Evolutionary conservation across 2,797 vertebrate genomes (phyloP), one percentile per base, ranked within the genome.

Genomic region (Pelochelys cantorii): DNA sequence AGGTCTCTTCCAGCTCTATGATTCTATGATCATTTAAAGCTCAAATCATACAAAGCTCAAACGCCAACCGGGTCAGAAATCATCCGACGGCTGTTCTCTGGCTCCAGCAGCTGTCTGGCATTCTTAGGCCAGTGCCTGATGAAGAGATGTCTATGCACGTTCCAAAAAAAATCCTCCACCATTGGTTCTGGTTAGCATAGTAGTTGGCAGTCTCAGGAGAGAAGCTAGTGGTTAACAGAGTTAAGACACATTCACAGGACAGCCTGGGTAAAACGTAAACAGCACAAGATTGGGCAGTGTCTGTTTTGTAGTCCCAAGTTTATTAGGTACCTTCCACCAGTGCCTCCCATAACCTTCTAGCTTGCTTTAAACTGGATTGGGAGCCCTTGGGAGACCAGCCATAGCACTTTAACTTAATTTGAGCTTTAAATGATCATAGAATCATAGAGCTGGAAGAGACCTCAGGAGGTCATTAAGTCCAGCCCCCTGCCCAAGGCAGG

Each of bases 151-250:
- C 82, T 83, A 0, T 57, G 65, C 56, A 53, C 74, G 15, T 93
- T 48, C 57, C 37, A n/a, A 13, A 7, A 7, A 81, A n/a, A 0
- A 37, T 11, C 37, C 52, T 60, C 88, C 83, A 80, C 59, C 88
- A 37, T 55, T 85, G 31, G 74, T 23, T 11, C 11, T 11, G 48
- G 22, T 62, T 77, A 31, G 29, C 89, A 65, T 82, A 83, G 20
- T 82, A 83, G 79, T 85, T 52, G 68, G 68, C 65, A 37, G 20
- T 57, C 89, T 83, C 85, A 86, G 10, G 53, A 88, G 90, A 60
- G 85, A 12, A 56, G 85, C 11, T 53, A 25, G 88, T 55, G 86
- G 23, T 48, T 83, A 37, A 79, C 65, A 77, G 86, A 22, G 22
- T 12, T 0, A 0, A 81, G 85, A 11, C 74, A 88, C 25, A 80